Conservation (phyloP, 2,888 invertebrate species). For the Pristionchus mayeri region DNA sequence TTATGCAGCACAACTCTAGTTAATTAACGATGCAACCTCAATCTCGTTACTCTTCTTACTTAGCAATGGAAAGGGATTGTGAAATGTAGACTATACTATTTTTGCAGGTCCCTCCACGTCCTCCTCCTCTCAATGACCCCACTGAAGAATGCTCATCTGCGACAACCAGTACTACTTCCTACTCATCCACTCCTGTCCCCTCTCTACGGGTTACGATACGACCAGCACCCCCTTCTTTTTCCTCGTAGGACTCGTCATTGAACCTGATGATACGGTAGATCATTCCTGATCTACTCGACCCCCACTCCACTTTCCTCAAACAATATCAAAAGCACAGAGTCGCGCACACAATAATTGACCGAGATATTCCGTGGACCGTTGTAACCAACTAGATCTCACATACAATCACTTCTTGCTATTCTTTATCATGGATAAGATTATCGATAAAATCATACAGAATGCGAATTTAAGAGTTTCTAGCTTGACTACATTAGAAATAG, state of each 20-base stretch:
- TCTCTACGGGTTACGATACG: background rate
- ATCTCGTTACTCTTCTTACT: no score
- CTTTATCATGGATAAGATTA: conserved; percentile 38
- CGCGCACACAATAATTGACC: background rate
- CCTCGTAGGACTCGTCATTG: background rate
- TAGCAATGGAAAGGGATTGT: no score
- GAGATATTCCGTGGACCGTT: conserved; percentile 38
- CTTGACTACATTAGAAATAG: no score
- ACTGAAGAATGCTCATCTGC: background rate
- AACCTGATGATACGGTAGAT: background rate
- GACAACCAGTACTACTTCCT: background rate
- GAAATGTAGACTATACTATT: background rate
- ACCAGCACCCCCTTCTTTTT: background rate
- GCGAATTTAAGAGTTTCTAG: no score
- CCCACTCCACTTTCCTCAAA: background rate
- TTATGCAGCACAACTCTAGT: no score
- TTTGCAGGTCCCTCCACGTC: conserved; percentile 10
- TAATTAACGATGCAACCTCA: no score
- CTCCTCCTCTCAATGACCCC: conserved; percentile 1
- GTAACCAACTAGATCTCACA: conserved; percentile 33
- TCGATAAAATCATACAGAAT: background rate
- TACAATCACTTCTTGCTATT: conserved; percentile 19
- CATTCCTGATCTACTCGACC: background rate
- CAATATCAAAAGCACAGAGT: background rate
- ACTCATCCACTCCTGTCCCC: background rate